Evolutionary conservation across 2,888 invertebrate species (phyloP).

Genomic region (Drosophila quasianomalipes): DNA sequence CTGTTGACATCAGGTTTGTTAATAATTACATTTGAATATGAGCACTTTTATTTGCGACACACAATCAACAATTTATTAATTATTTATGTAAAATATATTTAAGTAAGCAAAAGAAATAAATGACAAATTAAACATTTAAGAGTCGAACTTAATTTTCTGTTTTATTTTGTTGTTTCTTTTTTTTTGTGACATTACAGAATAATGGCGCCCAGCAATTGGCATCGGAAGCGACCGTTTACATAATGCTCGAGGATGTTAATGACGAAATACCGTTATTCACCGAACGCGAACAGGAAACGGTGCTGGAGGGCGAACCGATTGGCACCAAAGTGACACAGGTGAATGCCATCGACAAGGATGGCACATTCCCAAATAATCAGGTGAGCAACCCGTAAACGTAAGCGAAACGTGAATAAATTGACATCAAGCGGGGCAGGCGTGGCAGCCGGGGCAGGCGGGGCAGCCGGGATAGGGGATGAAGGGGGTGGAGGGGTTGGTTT

Average conservation of each 20-base stretch:
- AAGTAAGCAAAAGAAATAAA: background rate
- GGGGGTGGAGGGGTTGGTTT: background rate
- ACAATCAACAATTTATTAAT: background rate
- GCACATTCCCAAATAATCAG: slow-evolving; percentile 97
- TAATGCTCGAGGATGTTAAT: slow-evolving; percentile 97
- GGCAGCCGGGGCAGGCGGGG: too few species aligned
- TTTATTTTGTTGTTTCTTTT: background rate
- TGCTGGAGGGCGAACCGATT: slow-evolving; percentile 96
- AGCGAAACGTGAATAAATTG: slow-evolving; percentile 27
- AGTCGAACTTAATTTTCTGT: background rate
- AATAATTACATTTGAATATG: background rate
- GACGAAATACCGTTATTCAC: slow-evolving; percentile 98
- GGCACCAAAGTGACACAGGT: slow-evolving; percentile 98
- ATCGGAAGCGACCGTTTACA: slow-evolving; percentile 96
- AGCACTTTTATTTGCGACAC: background rate
- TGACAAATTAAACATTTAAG: background rate
- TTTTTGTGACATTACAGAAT: slow-evolving; percentile 88
- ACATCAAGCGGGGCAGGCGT: background rate
- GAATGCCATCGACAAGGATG: slow-evolving; percentile 98
- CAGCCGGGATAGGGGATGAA: fast-evolving
- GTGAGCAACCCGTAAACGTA: slow-evolving; percentile 85
- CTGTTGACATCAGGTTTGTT: background rate
- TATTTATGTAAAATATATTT: background rate
- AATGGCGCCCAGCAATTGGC: slow-evolving; percentile 98
- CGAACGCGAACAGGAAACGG: slow-evolving; percentile 97